Conservation (phyloP, 1,140 invertebrate genomes). For the Teleopsis dalmanni region DNA sequence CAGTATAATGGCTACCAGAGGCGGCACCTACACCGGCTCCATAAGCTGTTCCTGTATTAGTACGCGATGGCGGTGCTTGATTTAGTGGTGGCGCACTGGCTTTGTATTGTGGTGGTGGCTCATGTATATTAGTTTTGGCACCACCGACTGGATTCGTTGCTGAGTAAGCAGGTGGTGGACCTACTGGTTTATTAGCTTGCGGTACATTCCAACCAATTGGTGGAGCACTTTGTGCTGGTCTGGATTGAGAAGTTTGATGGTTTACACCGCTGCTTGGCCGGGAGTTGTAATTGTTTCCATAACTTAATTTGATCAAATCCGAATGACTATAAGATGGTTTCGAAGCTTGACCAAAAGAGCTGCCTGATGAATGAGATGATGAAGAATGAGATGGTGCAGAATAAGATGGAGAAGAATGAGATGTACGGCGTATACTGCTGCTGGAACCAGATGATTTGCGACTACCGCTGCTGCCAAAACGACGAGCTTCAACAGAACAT, state of each 20-base stretch:
- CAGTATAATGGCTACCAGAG: conserved; percentile 15
- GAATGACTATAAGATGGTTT: conserved; percentile 16
- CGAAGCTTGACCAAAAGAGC: too few relatives aligned
- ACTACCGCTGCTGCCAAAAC: conserved; percentile 21
- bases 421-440: conserved; percentile 19
- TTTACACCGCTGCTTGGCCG: conserved; percentile 1
- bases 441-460: conserved; percentile 17
- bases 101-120: conserved; percentile 35
- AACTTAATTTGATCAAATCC: conserved; percentile 26
- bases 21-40: background rate
- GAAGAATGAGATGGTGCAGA: conserved; percentile 21
- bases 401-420: background rate
- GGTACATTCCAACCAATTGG: conserved; percentile 39
- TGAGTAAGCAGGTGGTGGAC: conserved; percentile 34
- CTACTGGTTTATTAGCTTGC: conserved; percentile 22
- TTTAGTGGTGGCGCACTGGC: conserved; percentile 21
- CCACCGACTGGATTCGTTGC: conserved; percentile 27
- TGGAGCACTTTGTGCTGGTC: conserved; percentile 7
- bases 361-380: too few relatives aligned
- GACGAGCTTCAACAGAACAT: conserved; percentile 25
- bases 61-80: conserved; percentile 21
- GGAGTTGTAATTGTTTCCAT: conserved; percentile 13
- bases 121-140: conserved; percentile 32
- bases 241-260: background rate
- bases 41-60: too few relatives aligned